Conservation (phyloP, 2,888 invertebrate species). For the Flexamia atlantica region DNA sequence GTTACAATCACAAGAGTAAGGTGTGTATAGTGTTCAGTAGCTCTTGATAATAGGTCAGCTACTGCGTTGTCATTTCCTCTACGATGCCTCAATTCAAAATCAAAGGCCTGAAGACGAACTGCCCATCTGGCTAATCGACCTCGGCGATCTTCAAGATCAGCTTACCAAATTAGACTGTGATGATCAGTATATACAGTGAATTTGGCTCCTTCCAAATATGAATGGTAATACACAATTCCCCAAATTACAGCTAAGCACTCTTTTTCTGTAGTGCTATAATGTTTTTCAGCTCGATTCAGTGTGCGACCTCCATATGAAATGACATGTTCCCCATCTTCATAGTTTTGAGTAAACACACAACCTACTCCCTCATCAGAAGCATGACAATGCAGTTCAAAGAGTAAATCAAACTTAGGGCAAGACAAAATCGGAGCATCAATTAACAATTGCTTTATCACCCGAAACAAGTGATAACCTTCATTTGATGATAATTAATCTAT, state of each 20-base stretch:
- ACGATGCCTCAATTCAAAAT: background rate
- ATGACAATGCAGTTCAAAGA: background rate
- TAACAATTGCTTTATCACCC: background rate
- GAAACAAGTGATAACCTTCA: too few relatives aligned
- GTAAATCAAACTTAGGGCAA: slow-evolving; percentile 16
- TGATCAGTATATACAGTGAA: slow-evolving; percentile 71
- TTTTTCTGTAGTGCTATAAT: background rate
- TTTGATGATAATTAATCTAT: too few relatives aligned
- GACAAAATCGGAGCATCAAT: slow-evolving; percentile 22
- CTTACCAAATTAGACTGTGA: slow-evolving; percentile 68
- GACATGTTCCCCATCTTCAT: slow-evolving; percentile 60
- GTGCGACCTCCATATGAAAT: background rate
- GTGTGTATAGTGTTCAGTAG: too few relatives aligned
- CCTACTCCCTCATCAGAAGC: background rate
- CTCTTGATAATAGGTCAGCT: background rate
- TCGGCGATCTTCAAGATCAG: slow-evolving; percentile 67
- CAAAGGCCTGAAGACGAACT: slow-evolving; percentile 13
- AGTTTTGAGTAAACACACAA: slow-evolving; percentile 66
- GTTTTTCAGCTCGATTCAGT: background rate
- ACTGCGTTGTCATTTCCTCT: background rate
- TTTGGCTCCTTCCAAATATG: slow-evolving; percentile 68
- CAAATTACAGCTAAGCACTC: slow-evolving; percentile 66
- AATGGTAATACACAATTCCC: slow-evolving; percentile 67
- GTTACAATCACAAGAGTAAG: too few relatives aligned
- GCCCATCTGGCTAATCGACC: slow-evolving; percentile 69